Evolutionary conservation across 2,797 vertebrate genomes (phyloP).

Genomic region (Silurus aristotelis): DNA sequence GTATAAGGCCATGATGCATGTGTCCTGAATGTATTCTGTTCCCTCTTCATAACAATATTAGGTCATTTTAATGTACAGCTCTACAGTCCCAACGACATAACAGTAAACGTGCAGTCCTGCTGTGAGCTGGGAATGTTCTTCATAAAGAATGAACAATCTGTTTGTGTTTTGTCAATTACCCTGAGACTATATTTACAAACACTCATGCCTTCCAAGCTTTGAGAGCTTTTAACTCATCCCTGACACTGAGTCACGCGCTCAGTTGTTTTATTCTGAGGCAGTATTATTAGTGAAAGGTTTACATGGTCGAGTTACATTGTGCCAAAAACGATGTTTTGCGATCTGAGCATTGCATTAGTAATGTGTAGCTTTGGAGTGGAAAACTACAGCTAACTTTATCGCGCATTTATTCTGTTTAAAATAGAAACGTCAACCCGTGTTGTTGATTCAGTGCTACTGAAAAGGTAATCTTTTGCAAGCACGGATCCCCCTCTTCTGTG

Average conservation of each 20-base stretch:
- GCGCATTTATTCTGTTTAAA: neutral
- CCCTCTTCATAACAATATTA: neutral
- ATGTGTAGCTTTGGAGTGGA: neutral
- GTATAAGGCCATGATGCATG: neutral
- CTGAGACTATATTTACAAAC: slow-evolving; percentile 9
- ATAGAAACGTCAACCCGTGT: neutral
- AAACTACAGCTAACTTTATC: neutral
- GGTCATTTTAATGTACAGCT: neutral
- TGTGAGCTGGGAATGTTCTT: neutral
- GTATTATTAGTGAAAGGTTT: neutral
- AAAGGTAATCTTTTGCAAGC: neutral
- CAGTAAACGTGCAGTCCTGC: neutral
- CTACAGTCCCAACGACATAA: neutral
- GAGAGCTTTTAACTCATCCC: slow-evolving; percentile 8
- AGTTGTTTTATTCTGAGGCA: neutral
- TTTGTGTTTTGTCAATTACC: slow-evolving; percentile 18
- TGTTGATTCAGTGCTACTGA: slow-evolving; percentile 7
- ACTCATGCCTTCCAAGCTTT: neutral
- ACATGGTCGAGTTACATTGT: neutral
- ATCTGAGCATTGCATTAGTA: neutral
- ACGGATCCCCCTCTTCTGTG: slow-evolving; percentile 16
- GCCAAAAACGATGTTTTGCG: neutral
- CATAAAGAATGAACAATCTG: neutral
- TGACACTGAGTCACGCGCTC: slow-evolving; percentile 21
- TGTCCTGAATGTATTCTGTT: neutral